Conservation (phyloP, 2,797 vertebrate species). For the Glyptemys insculpta region DNA sequence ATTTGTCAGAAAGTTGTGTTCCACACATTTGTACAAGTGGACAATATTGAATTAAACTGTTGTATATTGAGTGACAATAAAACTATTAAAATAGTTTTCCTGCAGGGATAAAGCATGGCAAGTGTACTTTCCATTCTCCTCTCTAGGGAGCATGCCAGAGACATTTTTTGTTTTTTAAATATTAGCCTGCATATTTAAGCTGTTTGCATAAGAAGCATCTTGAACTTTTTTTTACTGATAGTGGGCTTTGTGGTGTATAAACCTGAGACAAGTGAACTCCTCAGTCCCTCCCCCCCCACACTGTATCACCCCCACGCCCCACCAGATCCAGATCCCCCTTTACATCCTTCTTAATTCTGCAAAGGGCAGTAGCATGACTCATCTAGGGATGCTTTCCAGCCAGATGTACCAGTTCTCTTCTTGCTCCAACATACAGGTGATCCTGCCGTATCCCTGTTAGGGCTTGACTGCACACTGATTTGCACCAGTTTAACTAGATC, state of each 20-base stretch:
- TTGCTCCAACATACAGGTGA: background rate
- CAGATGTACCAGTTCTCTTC: background rate
- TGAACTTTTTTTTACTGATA: background rate
- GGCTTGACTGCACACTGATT: background rate
- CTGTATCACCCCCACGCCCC: fast-evolving
- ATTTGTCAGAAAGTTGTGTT: fast-evolving
- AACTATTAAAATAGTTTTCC: background rate
- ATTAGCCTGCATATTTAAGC: background rate
- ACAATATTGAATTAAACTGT: background rate
- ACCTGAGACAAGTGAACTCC: background rate
- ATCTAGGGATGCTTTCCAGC: background rate
- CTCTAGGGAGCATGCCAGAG: background rate
- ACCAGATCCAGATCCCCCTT: background rate
- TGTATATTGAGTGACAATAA: fast-evolving
- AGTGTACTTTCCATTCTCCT: background rate
- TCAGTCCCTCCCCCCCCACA: background rate
- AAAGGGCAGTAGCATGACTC: background rate
- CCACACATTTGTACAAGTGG: background rate
- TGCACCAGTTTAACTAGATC: background rate
- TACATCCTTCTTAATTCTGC: background rate
- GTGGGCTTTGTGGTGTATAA: background rate
- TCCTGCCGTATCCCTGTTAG: background rate
- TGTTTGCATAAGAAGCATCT: background rate
- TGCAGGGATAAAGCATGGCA: background rate
- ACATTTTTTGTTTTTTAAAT: background rate